Base-by-base conservation (phyloP, 2,797 vertebrate genomes). In the Etheostoma nigrum region DNA sequence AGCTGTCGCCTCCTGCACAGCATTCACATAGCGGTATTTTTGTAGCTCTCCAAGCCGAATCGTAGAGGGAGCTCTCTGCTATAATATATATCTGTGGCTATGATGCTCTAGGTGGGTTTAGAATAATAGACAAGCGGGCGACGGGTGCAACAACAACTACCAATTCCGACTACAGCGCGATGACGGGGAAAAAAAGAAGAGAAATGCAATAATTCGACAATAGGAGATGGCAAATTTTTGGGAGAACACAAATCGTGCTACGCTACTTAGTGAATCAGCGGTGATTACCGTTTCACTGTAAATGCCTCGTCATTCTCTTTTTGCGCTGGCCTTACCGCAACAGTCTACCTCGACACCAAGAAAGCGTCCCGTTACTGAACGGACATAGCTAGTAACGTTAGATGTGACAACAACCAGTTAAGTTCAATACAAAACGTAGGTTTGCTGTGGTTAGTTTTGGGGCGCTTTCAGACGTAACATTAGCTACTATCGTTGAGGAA, bases 61-160 rank as follows among this genome's bases (percentile, higher is more conserved):
- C 94, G 93, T 95, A 96, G 95, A 96, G 95, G 95, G 95, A 96
- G 95, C 95, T 96, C 95, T 96, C 92, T 81, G 88, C 93, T 86
- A 89, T 88, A 89, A 86, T 83, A 84, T 87, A 89, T 85, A 88
- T 91, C 88, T 90, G 88, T 65, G 90, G 86, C 86, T 85, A 78
- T 81, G 88, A 87, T 83, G 87, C 90, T 92, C 84, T 83, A 88
- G 88, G 88, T 90, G 87, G 90, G 88, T 84, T 92, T 89, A 85
- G 88, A 86, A 91, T 81, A 75, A 89, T 87, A 84, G 85, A 83
- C 82, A 72, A 82, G 91, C 91, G 90, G 91, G 89, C 88, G 80
- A 67, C 81, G 81, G 85, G 67, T 44, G 86, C 71, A 82, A 64
- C 73, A 81, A 80, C 87, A 84, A 69, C 79, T 55, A 53, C 65